Evolutionary conservation across 2,888 invertebrate species (phyloP), one percentile per base, ranked within the genome.

Genomic region (Unio pictorum): DNA sequence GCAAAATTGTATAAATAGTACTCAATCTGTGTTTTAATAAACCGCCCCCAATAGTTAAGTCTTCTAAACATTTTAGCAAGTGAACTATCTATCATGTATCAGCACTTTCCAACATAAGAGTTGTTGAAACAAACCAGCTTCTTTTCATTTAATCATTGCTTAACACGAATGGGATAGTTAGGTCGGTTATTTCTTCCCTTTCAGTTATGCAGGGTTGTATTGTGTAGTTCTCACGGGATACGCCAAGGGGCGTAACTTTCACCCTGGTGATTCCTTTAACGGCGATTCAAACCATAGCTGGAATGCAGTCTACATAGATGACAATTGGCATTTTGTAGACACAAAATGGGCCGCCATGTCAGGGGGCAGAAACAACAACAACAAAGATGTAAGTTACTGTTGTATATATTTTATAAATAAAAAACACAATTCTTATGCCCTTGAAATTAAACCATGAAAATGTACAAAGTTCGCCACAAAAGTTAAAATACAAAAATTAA

Each of bases 261-360:
- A 71, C 23, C 80, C 81, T 0, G 79, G 80, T 1, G 80, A 80
- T 28, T 73, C 79, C 6, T 79, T 80, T 65, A 69, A 66, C 7
- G 73, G 75, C 8, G 77, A 74, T 59, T 81, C 77, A 30, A 77
- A 79, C 61, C 81, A 81, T 66, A 80, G 80, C 54, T 81, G 81
- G 81, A 81, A 81, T 67, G 82, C 80, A 20, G 78, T 82, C 18
- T 71, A 75, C 60, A 70, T 82, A 18, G 78, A 81, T 54, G 77
- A 74, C 20, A 79, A 79, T 68, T 82, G 82, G 82, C 80, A 79
- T 68, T 67, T 78, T 20, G 75, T 82, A 17, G 82, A 82, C 62
- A 71, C 75, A 15, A 81, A 82, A 66, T 81, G 82, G 82, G 82
- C 77, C 4, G 77, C 75, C 58, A 75, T 77, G 71, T 63, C 72